phyloP scores from a whole-genome alignment of 2,888 invertebrate species.

The Meliscaeva auricollis region DNA sequence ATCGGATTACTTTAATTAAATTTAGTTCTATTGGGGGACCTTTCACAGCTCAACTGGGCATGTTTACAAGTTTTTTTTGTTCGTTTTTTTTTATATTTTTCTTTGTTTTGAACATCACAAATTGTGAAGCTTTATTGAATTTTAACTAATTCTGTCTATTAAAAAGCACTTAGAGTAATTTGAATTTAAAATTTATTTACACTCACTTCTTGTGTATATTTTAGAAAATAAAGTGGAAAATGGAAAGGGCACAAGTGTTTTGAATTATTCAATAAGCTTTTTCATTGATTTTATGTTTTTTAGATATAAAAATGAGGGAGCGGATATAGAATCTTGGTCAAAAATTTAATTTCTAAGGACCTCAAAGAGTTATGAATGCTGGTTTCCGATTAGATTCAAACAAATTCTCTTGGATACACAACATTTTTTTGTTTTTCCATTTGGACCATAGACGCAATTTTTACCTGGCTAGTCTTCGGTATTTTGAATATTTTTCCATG shows the following conservation, averaged over 20 bases:
- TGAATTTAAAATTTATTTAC: conserved; percentile 52
- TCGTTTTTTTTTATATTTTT: conserved; percentile 7
- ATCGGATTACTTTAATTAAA: conserved; percentile 77
- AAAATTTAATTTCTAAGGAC: no score
- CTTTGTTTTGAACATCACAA: conserved; percentile 34
- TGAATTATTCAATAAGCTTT: neutral
- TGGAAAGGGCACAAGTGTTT: neutral
- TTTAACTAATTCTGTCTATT: conserved; percentile 70
- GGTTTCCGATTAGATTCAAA: no score
- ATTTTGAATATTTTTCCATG: no score
- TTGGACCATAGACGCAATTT: no score
- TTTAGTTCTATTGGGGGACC: conserved; percentile 47
- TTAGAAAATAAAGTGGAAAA: conserved; percentile 2
- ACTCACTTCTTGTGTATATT: conserved; percentile 3
- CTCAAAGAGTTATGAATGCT: no score
- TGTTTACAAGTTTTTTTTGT: conserved; percentile 38
- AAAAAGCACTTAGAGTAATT: conserved; percentile 67
- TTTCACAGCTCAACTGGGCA: conserved; percentile 52
- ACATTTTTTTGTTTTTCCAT: no score
- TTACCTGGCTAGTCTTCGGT: no score
- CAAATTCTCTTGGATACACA: no score
- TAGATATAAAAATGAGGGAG: no score
- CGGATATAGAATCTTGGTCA: no score
- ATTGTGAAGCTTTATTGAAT: conserved; percentile 61
- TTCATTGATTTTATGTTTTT: no score